These are phyloP conservation scores for Oryzias celebensis DNA, from an alignment of 2,113 vertebrate genomes.

Conservation along the genomic window DNA sequence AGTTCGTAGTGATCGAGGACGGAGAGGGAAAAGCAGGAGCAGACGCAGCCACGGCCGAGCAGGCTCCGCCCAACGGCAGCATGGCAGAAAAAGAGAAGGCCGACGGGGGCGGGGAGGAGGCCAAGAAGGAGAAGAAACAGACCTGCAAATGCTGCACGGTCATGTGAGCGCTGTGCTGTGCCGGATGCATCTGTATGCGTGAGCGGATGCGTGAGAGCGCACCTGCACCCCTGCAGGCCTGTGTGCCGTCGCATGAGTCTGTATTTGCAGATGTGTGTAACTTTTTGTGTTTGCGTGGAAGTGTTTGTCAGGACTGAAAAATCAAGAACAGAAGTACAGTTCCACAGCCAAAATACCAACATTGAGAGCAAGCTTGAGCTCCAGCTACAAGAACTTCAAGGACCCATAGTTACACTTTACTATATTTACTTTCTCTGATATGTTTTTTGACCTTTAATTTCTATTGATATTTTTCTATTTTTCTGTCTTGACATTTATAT, in stretches of 20 bases:
- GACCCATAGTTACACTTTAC: constrained; percentile 67
- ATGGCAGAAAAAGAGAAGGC: constrained; percentile 76
- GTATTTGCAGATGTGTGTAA: constrained; percentile 46
- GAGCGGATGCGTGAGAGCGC: constrained; percentile 17
- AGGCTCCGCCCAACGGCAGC: constrained; percentile 86
- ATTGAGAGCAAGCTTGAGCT: constrained; percentile 61
- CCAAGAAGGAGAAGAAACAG: constrained; percentile 83
- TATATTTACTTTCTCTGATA: constrained; percentile 72
- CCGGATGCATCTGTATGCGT: constrained; percentile 5
- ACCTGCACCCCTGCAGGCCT: constrained; percentile 27
- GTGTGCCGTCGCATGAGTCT: constrained; percentile 54
- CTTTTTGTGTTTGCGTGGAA: constrained; percentile 34
- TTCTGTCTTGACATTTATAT: constrained; percentile 81
- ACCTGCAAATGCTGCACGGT: constrained; percentile 92
- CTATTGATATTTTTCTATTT: constrained; percentile 84
- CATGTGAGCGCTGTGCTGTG: constrained; percentile 82
- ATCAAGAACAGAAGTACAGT: constrained; percentile 44
- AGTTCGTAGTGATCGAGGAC: constrained; percentile 93
- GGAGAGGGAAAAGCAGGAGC: constrained; percentile 78
- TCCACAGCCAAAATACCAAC: constrained; percentile 57
- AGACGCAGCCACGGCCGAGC: constrained; percentile 68
- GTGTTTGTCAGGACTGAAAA: constrained; percentile 50
- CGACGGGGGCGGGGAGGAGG: constrained; percentile 80
- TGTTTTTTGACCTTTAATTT: constrained; percentile 79
- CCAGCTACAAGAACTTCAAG: constrained; percentile 66